These are phyloP conservation scores for Poeciliopsis turneri DNA, from an alignment of 2,797 vertebrate genomes.

Conservation along the genomic window DNA sequence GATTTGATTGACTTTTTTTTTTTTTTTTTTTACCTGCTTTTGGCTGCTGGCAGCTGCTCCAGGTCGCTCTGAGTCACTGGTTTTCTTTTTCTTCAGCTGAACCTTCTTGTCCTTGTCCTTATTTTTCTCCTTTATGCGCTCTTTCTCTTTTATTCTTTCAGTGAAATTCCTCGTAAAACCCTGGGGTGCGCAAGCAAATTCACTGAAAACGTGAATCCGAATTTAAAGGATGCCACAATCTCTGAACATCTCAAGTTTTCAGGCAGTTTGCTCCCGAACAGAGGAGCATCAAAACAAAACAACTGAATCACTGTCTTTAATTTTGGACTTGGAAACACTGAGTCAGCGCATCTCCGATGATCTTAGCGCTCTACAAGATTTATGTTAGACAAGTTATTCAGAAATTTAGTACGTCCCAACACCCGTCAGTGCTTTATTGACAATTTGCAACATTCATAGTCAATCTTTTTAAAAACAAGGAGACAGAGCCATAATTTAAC, in stretches of 20 bases:
- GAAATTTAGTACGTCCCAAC: neutral
- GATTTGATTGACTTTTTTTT: neutral
- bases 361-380: neutral
- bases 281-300: neutral
- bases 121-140: constrained; percentile 75
- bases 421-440: neutral
- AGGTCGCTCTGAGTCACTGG: constrained; percentile 56
- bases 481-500: neutral
- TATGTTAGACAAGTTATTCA: neutral
- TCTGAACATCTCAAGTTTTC: neutral
- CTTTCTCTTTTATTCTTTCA: constrained; percentile 70
- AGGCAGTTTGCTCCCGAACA: neutral
- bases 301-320: neutral
- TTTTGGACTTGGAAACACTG: neutral
- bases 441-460: neutral
- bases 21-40: constrained; percentile 78
- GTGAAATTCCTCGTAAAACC: constrained; percentile 81
- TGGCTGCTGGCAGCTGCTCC: constrained; percentile 80
- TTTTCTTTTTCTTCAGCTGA: constrained; percentile 72
- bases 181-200: constrained; percentile 68
- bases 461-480: neutral
- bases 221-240: neutral
- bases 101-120: constrained; percentile 76
- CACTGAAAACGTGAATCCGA: neutral
- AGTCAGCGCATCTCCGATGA: neutral